Percentiles rank a stretch among this genome's conserved stretches.
Conservation (phyloP, 2,113 vertebrate genomes). For the zebrafish (Danio rerio) region DNA sequence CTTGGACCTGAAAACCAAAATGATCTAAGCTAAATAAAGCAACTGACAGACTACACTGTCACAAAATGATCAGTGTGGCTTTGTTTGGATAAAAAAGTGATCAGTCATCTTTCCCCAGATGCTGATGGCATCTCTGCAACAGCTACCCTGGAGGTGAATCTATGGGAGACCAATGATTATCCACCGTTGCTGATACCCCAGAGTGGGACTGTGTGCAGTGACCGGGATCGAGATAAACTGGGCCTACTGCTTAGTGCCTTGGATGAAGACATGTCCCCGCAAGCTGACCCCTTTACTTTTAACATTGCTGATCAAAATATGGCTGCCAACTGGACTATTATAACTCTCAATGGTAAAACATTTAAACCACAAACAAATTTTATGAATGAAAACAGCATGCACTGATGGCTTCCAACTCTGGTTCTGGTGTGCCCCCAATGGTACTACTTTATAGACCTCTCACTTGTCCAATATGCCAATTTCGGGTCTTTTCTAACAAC, state of each 20-base stretch:
- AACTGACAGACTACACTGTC: neutral
- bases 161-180: conserved; percentile 92
- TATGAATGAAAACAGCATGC: too few relatives aligned
- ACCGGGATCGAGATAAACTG: conserved; percentile 45
- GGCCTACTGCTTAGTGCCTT: conserved; percentile 83
- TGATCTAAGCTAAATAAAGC: neutral
- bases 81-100: neutral
- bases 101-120: conserved; percentile 60
- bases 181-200: conserved; percentile 77
- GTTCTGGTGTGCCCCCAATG: too few relatives aligned
- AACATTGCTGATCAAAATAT: conserved; percentile 68
- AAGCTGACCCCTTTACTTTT: conserved; percentile 88
- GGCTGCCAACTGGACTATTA: conserved; percentile 87
- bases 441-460: too few relatives aligned
- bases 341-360: conserved; percentile 80
- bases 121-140: conserved; percentile 75
- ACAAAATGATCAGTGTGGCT: neutral
- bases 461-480: too few relatives aligned
- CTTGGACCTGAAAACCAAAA: neutral
- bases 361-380: neutral
- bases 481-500: too few relatives aligned
- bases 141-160: conserved; percentile 82
- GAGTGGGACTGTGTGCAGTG: conserved; percentile 76
- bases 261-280: conserved; percentile 86
- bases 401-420: too few relatives aligned